phyloP scores from a whole-genome alignment of 1,140 invertebrate genomes.

The Cyrtorhinus lividipennis region DNA sequence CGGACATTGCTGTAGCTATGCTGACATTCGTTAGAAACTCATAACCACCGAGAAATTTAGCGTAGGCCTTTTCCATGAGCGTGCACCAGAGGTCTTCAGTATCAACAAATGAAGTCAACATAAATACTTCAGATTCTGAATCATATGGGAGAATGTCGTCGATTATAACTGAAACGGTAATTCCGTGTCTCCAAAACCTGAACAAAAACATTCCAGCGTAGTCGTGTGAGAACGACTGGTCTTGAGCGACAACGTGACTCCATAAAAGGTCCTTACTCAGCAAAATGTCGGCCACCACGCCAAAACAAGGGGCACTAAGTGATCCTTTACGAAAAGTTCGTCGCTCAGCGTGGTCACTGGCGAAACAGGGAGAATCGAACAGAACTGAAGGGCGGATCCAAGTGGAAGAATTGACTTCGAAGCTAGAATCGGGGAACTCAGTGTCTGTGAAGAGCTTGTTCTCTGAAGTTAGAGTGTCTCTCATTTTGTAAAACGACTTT shows the following conservation, averaged over 20 bases:
- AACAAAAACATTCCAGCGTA: neutral
- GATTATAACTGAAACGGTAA: neutral
- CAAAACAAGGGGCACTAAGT: no score
- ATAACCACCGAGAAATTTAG: conserved; percentile 1
- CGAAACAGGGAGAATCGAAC: no score
- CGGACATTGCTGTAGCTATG: neutral
- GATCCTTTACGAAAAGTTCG: no score
- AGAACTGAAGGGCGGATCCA: no score
- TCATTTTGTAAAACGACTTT: no score
- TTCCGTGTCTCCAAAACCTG: neutral
- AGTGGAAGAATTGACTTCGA: no score
- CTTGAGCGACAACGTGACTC: neutral
- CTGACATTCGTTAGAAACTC: neutral
- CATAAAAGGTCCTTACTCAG: neutral
- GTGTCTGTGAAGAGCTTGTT: no score
- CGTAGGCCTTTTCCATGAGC: neutral
- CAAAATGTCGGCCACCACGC: no score
- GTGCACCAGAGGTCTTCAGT: neutral
- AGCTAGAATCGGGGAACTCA: no score
- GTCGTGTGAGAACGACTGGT: neutral
- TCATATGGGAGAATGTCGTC: neutral
- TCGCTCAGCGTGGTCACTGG: no score
- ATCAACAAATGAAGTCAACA: neutral
- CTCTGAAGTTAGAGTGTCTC: no score
- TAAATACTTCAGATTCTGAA: neutral